Conservation (phyloP, 2,113 vertebrate species). For the Ictalurus furcatus region DNA sequence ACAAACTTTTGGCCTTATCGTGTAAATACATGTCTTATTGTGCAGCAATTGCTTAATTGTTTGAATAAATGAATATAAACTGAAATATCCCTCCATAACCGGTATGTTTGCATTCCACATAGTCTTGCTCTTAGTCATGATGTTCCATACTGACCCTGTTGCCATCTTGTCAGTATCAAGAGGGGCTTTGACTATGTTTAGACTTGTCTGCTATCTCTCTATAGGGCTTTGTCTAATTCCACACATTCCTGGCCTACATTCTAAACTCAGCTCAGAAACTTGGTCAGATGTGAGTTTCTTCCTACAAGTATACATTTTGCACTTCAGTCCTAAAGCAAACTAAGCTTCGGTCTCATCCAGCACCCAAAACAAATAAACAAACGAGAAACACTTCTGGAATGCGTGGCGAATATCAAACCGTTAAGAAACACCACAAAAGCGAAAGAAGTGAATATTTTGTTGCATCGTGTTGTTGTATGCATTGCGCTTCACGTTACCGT, state of each 20-base stretch:
- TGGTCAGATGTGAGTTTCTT: not conserved
- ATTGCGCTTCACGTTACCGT: no score
- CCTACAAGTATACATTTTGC: constrained; percentile 6
- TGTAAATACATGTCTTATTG: not conserved
- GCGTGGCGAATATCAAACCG: not conserved
- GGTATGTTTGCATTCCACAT: constrained; percentile 12
- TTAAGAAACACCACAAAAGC: not conserved
- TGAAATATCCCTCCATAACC: not conserved
- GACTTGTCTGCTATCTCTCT: constrained; percentile 11
- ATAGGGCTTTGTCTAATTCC: constrained; percentile 28
- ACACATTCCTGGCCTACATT: constrained; percentile 46
- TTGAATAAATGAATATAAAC: not conserved
- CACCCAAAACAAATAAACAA: not conserved
- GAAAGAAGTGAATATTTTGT: not conserved
- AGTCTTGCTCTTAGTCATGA: not conserved
- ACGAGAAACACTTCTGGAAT: not conserved
- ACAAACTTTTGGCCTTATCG: not conserved
- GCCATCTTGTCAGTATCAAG: constrained; percentile 15
- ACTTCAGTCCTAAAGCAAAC: not conserved
- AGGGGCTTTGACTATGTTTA: constrained; percentile 36
- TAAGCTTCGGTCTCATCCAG: not conserved
- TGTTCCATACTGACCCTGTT: constrained; percentile 4
- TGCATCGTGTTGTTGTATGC: no score
- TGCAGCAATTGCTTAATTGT: not conserved
- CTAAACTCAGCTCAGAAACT: not conserved